Conservation (phyloP, 2,888 invertebrate genomes). For the Drosophila mimica region DNA sequence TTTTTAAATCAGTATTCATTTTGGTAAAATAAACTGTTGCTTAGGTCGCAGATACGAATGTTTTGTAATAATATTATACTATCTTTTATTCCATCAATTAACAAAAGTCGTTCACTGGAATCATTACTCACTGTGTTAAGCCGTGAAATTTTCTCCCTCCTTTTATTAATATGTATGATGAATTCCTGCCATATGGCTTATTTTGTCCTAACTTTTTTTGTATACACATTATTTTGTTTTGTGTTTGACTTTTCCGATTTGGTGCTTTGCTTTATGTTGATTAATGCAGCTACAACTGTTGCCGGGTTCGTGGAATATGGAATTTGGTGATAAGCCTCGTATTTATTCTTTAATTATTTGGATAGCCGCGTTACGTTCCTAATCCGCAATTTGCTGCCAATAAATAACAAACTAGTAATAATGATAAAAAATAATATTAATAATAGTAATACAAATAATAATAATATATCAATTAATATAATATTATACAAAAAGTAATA, state of each 20-base stretch:
- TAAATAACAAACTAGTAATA: slow-evolving; percentile 5
- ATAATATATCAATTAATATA: background rate
- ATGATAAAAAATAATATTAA: background rate
- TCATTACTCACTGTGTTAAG: background rate
- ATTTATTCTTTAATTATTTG: slow-evolving; percentile 40
- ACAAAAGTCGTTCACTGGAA: background rate
- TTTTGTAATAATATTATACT: background rate
- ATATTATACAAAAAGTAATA: background rate
- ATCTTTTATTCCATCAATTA: background rate
- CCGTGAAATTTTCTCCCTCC: background rate
- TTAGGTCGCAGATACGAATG: background rate
- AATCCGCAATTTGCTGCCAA: background rate
- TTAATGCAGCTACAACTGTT: slow-evolving; percentile 22
- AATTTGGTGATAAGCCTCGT: slow-evolving; percentile 33
- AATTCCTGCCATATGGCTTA: slow-evolving; percentile 7
- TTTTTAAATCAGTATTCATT: background rate
- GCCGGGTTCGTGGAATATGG: slow-evolving; percentile 10
- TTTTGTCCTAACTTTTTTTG: background rate
- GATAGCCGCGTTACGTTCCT: slow-evolving; percentile 24
- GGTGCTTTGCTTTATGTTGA: slow-evolving; percentile 30
- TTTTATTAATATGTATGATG: background rate
- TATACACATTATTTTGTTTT: background rate
- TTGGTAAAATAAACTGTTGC: background rate
- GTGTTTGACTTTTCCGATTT: slow-evolving; percentile 35
- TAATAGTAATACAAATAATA: background rate